Conservation (phyloP, 2,888 invertebrate genomes). For the Trichacis sp. region DNA sequence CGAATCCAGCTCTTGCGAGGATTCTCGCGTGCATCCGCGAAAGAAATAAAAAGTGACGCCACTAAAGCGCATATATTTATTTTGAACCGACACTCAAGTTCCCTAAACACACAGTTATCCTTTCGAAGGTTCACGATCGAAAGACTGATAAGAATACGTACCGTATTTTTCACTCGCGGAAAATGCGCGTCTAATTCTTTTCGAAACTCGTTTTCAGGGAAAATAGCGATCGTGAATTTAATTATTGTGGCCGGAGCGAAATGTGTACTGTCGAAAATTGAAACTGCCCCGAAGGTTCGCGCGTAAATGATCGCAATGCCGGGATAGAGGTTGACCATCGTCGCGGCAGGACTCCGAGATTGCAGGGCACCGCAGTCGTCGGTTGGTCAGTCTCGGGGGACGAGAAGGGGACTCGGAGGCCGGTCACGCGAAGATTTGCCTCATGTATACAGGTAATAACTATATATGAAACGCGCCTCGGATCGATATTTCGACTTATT, state of each 20-base stretch:
- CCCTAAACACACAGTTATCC: neutral
- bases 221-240: neutral
- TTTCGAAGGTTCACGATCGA: slow-evolving; percentile 1
- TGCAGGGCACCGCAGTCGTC: slow-evolving; percentile 60
- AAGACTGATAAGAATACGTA: slow-evolving; percentile 1
- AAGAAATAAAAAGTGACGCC: slow-evolving; percentile 4
- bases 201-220: neutral
- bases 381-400: slow-evolving; percentile 58
- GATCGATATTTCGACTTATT: slow-evolving; percentile 56
- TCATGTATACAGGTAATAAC: slow-evolving; percentile 48
- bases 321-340: slow-evolving; percentile 47
- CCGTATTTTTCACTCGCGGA: slow-evolving; percentile 1
- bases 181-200: neutral
- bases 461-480: slow-evolving; percentile 41
- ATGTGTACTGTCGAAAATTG: slow-evolving; percentile 10
- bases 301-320: slow-evolving; percentile 33
- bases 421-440: slow-evolving; percentile 65
- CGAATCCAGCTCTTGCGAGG: slow-evolving; percentile 7
- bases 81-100: neutral
- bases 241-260: neutral
- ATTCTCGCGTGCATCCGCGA: slow-evolving; percentile 13
- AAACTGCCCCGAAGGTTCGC: slow-evolving; percentile 31
- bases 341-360: slow-evolving; percentile 52
- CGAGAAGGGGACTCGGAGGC: slow-evolving; percentile 48
- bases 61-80: neutral